These are phyloP conservation scores for Gallirallus australis DNA, from an alignment of 2,797 vertebrate species.

Conservation along the genomic window DNA sequence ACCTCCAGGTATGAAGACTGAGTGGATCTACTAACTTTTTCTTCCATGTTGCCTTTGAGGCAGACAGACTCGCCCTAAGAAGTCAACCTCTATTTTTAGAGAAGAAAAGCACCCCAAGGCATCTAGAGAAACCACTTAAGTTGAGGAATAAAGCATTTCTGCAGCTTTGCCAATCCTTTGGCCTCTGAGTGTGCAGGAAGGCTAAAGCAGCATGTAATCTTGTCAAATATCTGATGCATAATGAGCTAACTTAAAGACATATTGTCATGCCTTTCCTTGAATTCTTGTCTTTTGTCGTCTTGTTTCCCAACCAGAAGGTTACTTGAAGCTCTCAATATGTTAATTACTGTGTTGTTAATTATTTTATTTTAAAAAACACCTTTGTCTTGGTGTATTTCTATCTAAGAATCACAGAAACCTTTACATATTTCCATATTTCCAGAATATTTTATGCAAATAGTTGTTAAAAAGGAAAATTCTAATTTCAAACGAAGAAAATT, in stretches of 20 bases:
- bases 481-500: conserved; percentile 90
- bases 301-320: conserved; percentile 32
- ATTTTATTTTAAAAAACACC: neutral
- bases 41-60: neutral
- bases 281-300: conserved; percentile 40
- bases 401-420: conserved; percentile 56
- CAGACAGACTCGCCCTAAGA: neutral
- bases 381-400: conserved; percentile 47
- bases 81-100: neutral
- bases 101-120: neutral
- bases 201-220: neutral
- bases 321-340: conserved; percentile 48
- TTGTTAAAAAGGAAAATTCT: conserved; percentile 90
- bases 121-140: neutral
- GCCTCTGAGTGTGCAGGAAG: neutral
- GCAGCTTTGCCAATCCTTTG: neutral
- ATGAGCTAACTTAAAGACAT: conserved; percentile 20
- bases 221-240: neutral
- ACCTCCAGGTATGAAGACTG: neutral
- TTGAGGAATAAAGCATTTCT: neutral
- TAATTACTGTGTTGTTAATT: conserved; percentile 56
- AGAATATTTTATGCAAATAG: conserved; percentile 84
- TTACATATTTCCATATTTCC: conserved; percentile 73
- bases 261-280: neutral
- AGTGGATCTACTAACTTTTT: neutral